Conservation (phyloP, 2,113 vertebrate genomes). For the Cygnus atratus region DNA sequence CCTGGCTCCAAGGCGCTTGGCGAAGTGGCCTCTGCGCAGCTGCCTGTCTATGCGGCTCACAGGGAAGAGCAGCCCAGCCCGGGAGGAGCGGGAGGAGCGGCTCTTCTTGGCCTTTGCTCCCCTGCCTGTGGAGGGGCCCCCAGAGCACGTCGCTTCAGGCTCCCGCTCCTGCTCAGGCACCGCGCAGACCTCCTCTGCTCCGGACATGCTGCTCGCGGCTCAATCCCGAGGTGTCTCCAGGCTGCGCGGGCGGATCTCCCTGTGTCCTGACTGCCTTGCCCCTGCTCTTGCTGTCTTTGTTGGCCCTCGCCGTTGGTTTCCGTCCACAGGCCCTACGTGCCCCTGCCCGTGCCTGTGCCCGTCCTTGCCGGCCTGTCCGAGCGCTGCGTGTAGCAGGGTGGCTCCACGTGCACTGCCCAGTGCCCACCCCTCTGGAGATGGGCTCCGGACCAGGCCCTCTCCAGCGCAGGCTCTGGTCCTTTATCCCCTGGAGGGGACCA, state of each 20-base stretch:
- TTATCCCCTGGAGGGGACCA: not conserved
- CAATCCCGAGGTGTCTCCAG: fast-evolving
- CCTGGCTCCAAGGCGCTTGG: slow-evolving; percentile 51
- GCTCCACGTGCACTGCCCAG: not conserved
- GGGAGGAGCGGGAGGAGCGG: slow-evolving; percentile 14
- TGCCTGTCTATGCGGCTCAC: slow-evolving; percentile 77
- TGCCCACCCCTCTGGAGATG: not conserved
- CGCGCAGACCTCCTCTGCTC: not conserved
- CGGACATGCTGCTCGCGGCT: not conserved
- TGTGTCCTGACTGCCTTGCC: not conserved
- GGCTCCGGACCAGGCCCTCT: not conserved
- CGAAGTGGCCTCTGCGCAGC: slow-evolving; percentile 72
- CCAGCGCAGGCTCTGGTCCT: not conserved
- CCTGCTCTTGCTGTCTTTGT: not conserved
- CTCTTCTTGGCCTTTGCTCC: not conserved
- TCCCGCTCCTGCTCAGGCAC: not conserved
- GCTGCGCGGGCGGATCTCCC: not conserved
- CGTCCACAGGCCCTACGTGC: not conserved
- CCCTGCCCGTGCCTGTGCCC: not conserved
- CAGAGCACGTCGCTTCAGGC: fast-evolving
- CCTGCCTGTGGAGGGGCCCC: not conserved
- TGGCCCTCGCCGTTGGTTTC: not conserved
- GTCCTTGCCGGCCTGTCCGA: not conserved
- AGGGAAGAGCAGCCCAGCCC: slow-evolving; percentile 76
- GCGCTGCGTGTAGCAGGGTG: not conserved